Conservation (phyloP, 1,140 invertebrate species). For the Drosophila repleta region DNA sequence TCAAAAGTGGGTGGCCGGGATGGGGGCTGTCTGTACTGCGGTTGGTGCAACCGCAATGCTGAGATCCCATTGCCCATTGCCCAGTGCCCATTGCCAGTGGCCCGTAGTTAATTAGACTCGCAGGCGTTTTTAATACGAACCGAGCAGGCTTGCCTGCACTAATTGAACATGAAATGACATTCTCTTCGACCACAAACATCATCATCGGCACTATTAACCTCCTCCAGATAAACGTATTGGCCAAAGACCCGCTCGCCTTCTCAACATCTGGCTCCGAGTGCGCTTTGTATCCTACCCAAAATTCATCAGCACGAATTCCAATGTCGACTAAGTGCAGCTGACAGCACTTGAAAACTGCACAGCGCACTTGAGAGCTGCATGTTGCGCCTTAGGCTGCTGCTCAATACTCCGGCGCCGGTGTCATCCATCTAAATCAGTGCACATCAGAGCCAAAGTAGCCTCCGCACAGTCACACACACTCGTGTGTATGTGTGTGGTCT, state of each 20-base stretch:
- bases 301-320: constrained; percentile 57
- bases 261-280: not conserved
- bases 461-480: not conserved
- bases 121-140: constrained; percentile 71
- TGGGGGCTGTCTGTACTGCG: not conserved
- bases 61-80: not conserved
- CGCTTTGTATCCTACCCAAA: constrained; percentile 15
- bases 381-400: constrained; percentile 53
- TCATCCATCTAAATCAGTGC: constrained; percentile 55
- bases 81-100: constrained; percentile 18
- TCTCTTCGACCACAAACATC: constrained; percentile 5
- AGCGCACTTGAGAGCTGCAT: constrained; percentile 47
- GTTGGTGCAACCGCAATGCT: constrained; percentile 11
- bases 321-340: constrained; percentile 63
- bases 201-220: constrained; percentile 25
- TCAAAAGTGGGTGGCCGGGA: not conserved
- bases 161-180: constrained; percentile 78
- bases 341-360: constrained; percentile 69
- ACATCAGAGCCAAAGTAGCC: constrained; percentile 28
- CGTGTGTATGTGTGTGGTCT: constrained; percentile 17
- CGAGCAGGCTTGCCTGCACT: constrained; percentile 54
- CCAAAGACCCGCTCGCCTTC: not conserved
- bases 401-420: constrained; percentile 31
- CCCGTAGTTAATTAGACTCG: constrained; percentile 78
- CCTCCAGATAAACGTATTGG: constrained; percentile 26